Conservation (phyloP, 1,140 invertebrate genomes). For the Pogonus chalceus region DNA sequence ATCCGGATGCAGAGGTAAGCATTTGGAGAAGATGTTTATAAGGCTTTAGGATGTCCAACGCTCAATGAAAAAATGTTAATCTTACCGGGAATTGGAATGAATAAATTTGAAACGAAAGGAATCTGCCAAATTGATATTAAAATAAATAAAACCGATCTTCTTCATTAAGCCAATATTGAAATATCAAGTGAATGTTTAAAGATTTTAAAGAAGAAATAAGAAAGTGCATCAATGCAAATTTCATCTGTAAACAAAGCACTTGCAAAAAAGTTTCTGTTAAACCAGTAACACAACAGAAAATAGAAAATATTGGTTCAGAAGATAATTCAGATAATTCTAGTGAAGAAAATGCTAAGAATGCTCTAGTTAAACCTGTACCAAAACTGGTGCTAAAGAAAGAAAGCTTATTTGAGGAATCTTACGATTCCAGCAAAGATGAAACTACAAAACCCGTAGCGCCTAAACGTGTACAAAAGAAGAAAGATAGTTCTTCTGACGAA, state of each 20-base stretch:
- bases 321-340: slow-evolving; percentile 31
- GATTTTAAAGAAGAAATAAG: too few species aligned
- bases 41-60: too few species aligned
- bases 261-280: slow-evolving; percentile 20
- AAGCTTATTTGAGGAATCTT: slow-evolving; percentile 19
- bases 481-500: slow-evolving; percentile 22
- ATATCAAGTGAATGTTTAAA: too few species aligned
- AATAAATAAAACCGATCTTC: too few species aligned
- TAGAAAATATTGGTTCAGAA: slow-evolving; percentile 30
- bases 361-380: slow-evolving; percentile 13
- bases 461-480: slow-evolving; percentile 9
- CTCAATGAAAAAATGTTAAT: too few species aligned
- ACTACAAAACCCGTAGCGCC: slow-evolving; percentile 11
- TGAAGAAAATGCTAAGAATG: slow-evolving; percentile 15
- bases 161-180: too few species aligned
- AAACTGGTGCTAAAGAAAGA: slow-evolving; percentile 25
- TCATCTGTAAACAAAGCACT: slow-evolving; percentile 15
- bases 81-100: too few species aligned
- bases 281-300: slow-evolving; percentile 15
- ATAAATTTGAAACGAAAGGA: too few species aligned
- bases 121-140: too few species aligned
- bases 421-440: slow-evolving; percentile 18
- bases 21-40: too few species aligned
- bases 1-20: too few species aligned
- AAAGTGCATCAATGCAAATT: too few species aligned